Percentiles rank a stretch among this genome's conserved stretches.
These are phyloP conservation scores for Lytechinus variegatus DNA, from an alignment of 35 echinoderm and acorn worm species.

Conservation along the genomic window DNA sequence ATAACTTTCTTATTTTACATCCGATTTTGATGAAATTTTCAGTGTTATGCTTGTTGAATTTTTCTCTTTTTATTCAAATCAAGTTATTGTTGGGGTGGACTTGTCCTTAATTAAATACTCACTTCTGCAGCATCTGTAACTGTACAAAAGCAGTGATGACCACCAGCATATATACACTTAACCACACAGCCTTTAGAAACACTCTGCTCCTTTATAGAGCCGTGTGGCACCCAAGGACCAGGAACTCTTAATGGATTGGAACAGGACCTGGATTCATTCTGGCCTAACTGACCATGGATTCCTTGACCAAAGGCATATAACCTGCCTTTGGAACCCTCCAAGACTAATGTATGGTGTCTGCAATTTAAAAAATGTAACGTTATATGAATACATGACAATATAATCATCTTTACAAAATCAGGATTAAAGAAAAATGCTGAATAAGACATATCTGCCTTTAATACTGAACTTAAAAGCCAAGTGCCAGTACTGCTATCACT, in stretches of 20 bases:
- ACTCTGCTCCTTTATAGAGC: background rate
- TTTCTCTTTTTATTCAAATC: too few species aligned
- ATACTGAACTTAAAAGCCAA: too few species aligned
- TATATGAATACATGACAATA: too few species aligned
- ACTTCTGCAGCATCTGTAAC: slow-evolving; percentile 57
- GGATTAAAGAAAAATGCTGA: too few species aligned
- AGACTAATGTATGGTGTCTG: slow-evolving; percentile 42
- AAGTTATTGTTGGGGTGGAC: too few species aligned
- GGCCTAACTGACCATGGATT: slow-evolving; percentile 22
- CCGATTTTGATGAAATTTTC: too few species aligned
- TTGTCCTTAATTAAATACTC: too few species aligned
- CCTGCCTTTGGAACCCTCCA: slow-evolving; percentile 5
- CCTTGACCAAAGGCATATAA: slow-evolving; percentile 41
- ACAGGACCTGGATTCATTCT: background rate
- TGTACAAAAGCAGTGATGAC: slow-evolving; percentile 77
- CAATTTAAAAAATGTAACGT: background rate
- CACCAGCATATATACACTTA: slow-evolving; percentile 75
- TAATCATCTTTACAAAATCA: too few species aligned
- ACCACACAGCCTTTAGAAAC: slow-evolving; percentile 21
- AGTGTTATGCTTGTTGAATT: too few species aligned
- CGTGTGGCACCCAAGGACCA: slow-evolving; percentile 9
- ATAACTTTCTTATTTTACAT: too few species aligned
- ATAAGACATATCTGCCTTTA: too few species aligned
- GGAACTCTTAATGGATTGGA: background rate
- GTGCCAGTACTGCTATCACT: too few species aligned